Evolutionary conservation across 2,797 vertebrate genomes (phyloP).

Genomic region (Knipowitschia caucasica): DNA sequence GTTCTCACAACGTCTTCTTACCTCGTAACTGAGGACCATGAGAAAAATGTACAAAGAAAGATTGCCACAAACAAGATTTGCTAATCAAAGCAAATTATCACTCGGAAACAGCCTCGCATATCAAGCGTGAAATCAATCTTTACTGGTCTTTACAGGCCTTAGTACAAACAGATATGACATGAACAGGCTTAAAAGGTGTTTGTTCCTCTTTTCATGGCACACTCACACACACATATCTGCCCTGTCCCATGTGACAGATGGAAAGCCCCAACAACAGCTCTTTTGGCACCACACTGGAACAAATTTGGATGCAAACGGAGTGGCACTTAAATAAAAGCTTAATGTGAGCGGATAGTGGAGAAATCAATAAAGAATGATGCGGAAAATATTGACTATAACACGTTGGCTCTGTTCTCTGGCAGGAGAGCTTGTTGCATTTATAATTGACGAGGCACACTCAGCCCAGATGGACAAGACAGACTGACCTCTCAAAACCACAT

Average conservation of each 20-base stretch:
- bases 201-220: not conserved
- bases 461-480: constrained; percentile 13
- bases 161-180: not conserved
- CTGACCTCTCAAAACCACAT: constrained; percentile 1
- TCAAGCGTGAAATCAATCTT: too few relatives aligned
- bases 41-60: too few relatives aligned
- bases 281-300: not conserved
- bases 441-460: constrained; percentile 34
- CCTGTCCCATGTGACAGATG: constrained; percentile 19
- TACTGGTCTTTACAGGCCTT: not conserved
- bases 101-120: too few relatives aligned
- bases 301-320: constrained; percentile 18
- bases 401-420: constrained; percentile 36
- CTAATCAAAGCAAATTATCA: too few relatives aligned
- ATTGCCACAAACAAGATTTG: too few relatives aligned
- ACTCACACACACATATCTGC: constrained; percentile 6
- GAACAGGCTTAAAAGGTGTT: constrained; percentile 5
- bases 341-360: not conserved
- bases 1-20: too few relatives aligned
- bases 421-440: constrained; percentile 25
- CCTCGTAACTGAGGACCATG: too few relatives aligned
- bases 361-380: constrained; percentile 35
- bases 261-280: constrained; percentile 1
- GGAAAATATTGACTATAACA: constrained; percentile 52
- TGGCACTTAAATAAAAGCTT: constrained; percentile 12